Conservation (phyloP, 2,888 invertebrate species). For the Lithophane semibrunnea region DNA sequence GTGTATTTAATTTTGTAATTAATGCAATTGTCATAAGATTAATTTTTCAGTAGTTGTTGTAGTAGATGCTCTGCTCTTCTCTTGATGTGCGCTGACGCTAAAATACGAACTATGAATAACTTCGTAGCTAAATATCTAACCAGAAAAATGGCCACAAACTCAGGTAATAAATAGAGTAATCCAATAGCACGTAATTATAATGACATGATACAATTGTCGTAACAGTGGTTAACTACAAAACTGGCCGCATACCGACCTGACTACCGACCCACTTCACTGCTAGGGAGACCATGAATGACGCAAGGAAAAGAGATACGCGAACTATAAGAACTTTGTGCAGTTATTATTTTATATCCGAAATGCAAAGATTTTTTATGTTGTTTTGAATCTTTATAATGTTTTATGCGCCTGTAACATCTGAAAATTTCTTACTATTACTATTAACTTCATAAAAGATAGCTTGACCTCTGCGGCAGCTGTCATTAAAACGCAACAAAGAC, state of each 20-base stretch:
- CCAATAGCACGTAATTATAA: conserved; percentile 55
- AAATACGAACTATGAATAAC: background rate
- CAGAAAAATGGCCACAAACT: conserved; percentile 26
- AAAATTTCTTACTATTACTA: background rate
- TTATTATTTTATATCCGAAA: conserved; percentile 1
- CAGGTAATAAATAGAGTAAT: conserved; percentile 36
- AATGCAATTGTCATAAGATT: too few species aligned
- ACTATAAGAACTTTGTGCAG: background rate
- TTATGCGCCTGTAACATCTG: background rate
- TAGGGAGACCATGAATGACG: conserved; percentile 71
- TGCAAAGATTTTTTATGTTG: background rate
- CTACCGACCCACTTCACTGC: conserved; percentile 72
- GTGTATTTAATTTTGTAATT: too few species aligned
- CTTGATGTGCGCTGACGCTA: too few species aligned
- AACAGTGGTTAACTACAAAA: conserved; percentile 76
- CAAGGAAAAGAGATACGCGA: conserved; percentile 64
- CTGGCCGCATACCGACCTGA: conserved; percentile 73
- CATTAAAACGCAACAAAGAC: too few species aligned
- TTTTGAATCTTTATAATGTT: background rate
- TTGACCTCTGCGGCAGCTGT: too few species aligned
- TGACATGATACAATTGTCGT: conserved; percentile 68
- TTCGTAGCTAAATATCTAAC: fast-evolving
- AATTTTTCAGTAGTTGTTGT: too few species aligned
- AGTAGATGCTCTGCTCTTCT: too few species aligned
- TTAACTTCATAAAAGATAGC: too few species aligned